phyloP scores from a whole-genome alignment of 2,888 invertebrate species.

The Ichneumoninae sp. region DNA sequence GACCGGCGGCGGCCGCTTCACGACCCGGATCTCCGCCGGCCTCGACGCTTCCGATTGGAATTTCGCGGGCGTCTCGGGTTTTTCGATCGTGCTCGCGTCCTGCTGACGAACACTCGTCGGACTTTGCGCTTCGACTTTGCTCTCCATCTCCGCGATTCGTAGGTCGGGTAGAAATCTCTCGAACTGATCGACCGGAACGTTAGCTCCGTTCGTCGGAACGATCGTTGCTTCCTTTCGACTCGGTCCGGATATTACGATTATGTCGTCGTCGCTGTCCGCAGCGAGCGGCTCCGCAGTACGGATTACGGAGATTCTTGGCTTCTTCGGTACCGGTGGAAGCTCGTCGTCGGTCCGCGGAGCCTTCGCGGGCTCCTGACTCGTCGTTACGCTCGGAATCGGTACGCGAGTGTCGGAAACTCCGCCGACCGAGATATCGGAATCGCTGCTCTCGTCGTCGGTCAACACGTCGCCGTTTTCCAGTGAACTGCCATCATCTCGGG shows the following conservation, averaged over 20 bases:
- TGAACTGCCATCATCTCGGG: neutral
- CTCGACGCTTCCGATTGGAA: neutral
- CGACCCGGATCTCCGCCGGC: neutral
- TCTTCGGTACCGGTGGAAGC: slow-evolving; percentile 60
- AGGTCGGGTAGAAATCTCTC: neutral
- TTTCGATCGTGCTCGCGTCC: neutral
- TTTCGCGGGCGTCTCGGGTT: neutral
- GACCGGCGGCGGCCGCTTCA: slow-evolving; percentile 2
- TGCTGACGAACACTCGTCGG: neutral
- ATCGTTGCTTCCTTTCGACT: slow-evolving; percentile 20
- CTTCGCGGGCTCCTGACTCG: neutral
- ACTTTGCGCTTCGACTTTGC: neutral
- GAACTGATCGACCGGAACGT: neutral
- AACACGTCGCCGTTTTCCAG: neutral
- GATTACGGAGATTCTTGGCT: slow-evolving; percentile 36
- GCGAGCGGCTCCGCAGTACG: neutral
- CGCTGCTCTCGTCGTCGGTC: slow-evolving; percentile 65
- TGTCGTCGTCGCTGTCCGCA: slow-evolving; percentile 68
- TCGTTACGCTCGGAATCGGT: slow-evolving; percentile 6
- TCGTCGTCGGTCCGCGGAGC: slow-evolving; percentile 30
- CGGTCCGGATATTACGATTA: slow-evolving; percentile 56
- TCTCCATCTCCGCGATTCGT: neutral
- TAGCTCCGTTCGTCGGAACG: neutral
- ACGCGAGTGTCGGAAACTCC: slow-evolving; percentile 66
- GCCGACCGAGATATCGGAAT: slow-evolving; percentile 81